Evolutionary conservation across 2,797 vertebrate genomes (phyloP).

Genomic region (Bufotes viridis): DNA sequence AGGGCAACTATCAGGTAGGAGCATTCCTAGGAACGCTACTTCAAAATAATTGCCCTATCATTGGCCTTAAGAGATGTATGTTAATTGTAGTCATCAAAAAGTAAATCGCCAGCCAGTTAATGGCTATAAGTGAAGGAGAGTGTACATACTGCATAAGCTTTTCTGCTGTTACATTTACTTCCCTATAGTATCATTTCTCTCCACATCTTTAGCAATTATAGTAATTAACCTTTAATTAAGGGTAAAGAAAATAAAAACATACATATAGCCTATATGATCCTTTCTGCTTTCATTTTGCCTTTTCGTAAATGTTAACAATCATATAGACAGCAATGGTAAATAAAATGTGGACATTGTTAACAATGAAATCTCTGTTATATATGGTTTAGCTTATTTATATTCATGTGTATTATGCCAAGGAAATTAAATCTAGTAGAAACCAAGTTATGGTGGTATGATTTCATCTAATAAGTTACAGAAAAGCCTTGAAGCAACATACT

Average conservation of each 20-base stretch:
- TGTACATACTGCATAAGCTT: background rate
- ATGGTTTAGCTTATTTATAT: slow-evolving; percentile 30
- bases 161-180: background rate
- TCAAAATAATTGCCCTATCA: too few relatives aligned
- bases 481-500: slow-evolving; percentile 37
- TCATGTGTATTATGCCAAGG: slow-evolving; percentile 16
- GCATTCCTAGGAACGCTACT: too few relatives aligned
- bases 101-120: background rate
- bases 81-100: background rate
- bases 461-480: slow-evolving; percentile 38
- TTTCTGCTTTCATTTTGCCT: background rate
- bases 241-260: background rate
- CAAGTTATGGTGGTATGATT: slow-evolving; percentile 36
- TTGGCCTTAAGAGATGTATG: background rate
- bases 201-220: background rate
- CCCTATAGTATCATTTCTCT: background rate
- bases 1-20: too few relatives aligned
- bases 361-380: slow-evolving; percentile 4
- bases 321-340: background rate
- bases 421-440: slow-evolving; percentile 21
- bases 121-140: background rate
- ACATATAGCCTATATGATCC: background rate
- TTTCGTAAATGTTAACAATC: background rate
- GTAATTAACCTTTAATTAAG: background rate
- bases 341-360: background rate